A percentile compares a stretch with the other conserved stretches of the same genome.
phyloP scores from a whole-genome alignment of 2,888 invertebrate genomes.

The Xestia ashworthii region DNA sequence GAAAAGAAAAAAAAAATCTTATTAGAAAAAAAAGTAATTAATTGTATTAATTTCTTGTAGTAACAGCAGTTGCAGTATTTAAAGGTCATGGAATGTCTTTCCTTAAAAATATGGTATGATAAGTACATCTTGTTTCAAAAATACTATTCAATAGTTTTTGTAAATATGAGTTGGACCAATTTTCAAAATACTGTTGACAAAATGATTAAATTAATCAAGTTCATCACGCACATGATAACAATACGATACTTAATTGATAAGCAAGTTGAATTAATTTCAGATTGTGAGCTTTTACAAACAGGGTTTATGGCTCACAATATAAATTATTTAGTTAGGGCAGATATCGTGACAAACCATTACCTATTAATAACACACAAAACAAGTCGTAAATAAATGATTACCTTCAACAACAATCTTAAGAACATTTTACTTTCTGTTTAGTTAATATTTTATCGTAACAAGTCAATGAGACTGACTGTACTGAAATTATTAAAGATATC shows the following conservation, averaged over 20 bases:
- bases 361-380: background rate
- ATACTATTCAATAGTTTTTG: background rate
- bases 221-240: background rate
- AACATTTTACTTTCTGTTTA: slow-evolving; percentile 11
- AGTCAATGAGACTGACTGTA: slow-evolving; percentile 1
- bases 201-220: too few relatives aligned
- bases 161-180: background rate
- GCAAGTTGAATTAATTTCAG: background rate
- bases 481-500: slow-evolving; percentile 18
- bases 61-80: too few relatives aligned
- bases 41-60: too few relatives aligned
- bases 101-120: background rate
- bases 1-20: too few relatives aligned
- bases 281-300: background rate
- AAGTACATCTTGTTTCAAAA: background rate
- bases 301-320: background rate
- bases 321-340: background rate
- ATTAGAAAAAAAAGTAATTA: too few relatives aligned
- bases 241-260: background rate
- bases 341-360: background rate
- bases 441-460: slow-evolving; percentile 15
- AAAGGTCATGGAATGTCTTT: background rate
- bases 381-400: background rate
- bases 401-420: background rate
- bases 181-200: background rate